These are phyloP conservation scores for Smutsia temminckii DNA, from an alignment of 2,797 vertebrate species.

Conservation along the genomic window DNA sequence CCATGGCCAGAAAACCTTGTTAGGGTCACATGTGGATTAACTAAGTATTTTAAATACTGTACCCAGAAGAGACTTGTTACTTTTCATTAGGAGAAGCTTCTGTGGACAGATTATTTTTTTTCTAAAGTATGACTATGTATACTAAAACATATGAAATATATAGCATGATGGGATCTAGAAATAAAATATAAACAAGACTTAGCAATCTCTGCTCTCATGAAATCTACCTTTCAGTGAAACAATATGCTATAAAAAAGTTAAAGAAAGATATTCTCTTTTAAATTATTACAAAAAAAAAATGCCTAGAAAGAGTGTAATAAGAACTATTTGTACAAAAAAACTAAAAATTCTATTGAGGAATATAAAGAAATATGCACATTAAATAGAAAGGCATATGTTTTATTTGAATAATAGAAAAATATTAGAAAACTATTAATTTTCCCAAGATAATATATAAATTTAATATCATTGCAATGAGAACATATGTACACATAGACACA, in stretches of 20 bases:
- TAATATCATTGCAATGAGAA: not conserved
- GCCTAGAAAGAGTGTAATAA: not conserved
- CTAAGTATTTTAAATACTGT: not conserved
- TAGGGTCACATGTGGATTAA: not conserved
- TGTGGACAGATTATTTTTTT: not conserved
- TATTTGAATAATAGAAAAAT: not conserved
- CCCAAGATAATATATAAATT: not conserved
- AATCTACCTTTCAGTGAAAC: not conserved
- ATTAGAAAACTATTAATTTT: not conserved
- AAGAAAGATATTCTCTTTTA: not conserved
- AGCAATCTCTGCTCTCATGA: not conserved
- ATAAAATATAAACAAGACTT: not conserved
- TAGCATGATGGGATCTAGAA: not conserved
- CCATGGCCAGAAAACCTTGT: not conserved
- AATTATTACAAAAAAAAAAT: not conserved
- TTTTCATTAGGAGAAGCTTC: not conserved
- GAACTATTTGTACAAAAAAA: not conserved
- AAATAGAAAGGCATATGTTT: not conserved
- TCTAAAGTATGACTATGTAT: not conserved
- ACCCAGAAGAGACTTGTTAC: not conserved
- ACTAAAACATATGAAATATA: not conserved
- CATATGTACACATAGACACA: not conserved
- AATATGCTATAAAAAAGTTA: not conserved
- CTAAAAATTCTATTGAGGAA: not conserved
- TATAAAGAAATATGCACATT: not conserved